A percentile compares a stretch with the other conserved stretches of the same genome.
Conservation (phyloP, 1,140 invertebrate species). For the Helicoverpa zea region DNA sequence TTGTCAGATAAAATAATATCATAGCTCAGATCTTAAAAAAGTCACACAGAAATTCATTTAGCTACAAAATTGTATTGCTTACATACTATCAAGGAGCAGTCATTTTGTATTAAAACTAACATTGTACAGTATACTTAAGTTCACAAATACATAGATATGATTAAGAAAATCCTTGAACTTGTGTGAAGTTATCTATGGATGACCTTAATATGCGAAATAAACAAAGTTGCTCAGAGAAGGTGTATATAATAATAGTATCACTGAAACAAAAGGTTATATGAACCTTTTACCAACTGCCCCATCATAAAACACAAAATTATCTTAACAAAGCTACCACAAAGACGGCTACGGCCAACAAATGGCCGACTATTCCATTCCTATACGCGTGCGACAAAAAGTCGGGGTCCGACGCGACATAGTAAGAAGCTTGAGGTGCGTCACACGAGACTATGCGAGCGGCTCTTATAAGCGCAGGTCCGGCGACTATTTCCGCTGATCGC, state of each 20-base stretch:
- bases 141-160: too few species aligned
- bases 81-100: not conserved
- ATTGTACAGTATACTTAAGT: too few species aligned
- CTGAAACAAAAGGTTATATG: not conserved
- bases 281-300: not conserved
- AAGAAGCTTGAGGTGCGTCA: constrained; percentile 76
- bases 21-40: constrained; percentile 22
- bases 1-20: constrained; percentile 20
- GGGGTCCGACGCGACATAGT: constrained; percentile 77
- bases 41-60: constrained; percentile 13
- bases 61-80: not conserved
- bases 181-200: too few species aligned
- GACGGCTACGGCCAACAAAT: constrained; percentile 63
- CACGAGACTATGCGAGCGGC: constrained; percentile 79
- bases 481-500: constrained; percentile 83
- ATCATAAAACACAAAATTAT: constrained; percentile 50
- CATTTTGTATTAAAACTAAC: not conserved
- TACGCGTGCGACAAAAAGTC: constrained; percentile 75
- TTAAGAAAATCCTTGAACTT: too few species aligned
- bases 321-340: constrained; percentile 65
- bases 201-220: too few species aligned
- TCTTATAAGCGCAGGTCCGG: constrained; percentile 68
- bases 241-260: too few species aligned
- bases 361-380: constrained; percentile 58
- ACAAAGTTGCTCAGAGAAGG: too few species aligned